These are phyloP conservation scores for Thymelicus sylvestris DNA, from an alignment of 2,888 invertebrate species.

Conservation along the genomic window DNA sequence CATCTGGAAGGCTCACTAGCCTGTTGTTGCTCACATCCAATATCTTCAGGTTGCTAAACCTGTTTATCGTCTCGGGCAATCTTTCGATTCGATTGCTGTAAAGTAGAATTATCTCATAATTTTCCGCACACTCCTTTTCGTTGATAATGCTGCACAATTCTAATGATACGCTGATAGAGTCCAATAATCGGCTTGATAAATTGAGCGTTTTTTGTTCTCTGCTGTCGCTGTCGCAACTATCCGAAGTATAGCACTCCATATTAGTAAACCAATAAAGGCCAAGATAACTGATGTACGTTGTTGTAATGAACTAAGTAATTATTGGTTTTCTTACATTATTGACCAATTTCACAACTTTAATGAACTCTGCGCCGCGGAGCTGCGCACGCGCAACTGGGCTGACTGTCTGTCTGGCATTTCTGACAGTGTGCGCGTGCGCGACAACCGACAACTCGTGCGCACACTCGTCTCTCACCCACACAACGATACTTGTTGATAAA, in stretches of 20 bases:
- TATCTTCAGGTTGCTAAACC: slow-evolving; percentile 90
- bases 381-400: slow-evolving; percentile 78
- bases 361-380: slow-evolving; percentile 47
- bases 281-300: slow-evolving; percentile 26
- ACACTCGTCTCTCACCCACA: slow-evolving; percentile 26
- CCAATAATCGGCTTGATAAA: slow-evolving; percentile 80
- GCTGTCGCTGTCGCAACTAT: slow-evolving; percentile 92
- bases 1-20: slow-evolving; percentile 90
- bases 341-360: slow-evolving; percentile 26
- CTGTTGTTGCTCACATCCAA: slow-evolving; percentile 96
- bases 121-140: slow-evolving; percentile 83
- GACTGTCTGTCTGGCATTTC: slow-evolving; percentile 38
- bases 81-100: slow-evolving; percentile 93
- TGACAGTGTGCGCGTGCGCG: slow-evolving; percentile 24
- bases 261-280: slow-evolving; percentile 40
- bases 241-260: slow-evolving; percentile 93
- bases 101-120: slow-evolving; percentile 90
- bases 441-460: slow-evolving; percentile 11
- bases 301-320: slow-evolving; percentile 1
- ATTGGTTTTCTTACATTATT: slow-evolving; percentile 38
- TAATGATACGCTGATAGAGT: slow-evolving; percentile 81
- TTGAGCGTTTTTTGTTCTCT: slow-evolving; percentile 89
- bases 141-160: slow-evolving; percentile 86
- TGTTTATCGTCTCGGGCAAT: slow-evolving; percentile 86
- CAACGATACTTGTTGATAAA: slow-evolving; percentile 4